Evolutionary conservation across 2,888 invertebrate genomes (phyloP), one percentile per base, ranked within the genome.

Genomic region (Macropis europaea): DNA sequence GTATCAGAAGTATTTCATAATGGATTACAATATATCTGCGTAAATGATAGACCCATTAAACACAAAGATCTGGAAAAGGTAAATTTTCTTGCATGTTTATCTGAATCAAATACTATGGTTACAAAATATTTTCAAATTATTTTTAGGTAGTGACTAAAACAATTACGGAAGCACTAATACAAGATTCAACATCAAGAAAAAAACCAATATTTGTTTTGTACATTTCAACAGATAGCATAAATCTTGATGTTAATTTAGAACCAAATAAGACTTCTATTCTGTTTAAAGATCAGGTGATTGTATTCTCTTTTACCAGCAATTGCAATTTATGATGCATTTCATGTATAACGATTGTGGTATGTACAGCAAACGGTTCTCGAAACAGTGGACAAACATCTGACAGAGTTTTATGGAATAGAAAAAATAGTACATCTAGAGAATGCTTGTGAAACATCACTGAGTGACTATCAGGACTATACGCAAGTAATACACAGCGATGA

Each of bases 231-330:
- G 89, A 91, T 13, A 82, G 92, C 6, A 79, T 85, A 24, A 87
- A 90, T 17, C 74, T 93, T 24, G 93, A 93, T 87, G 91, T 93
- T 32, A 93, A 93, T 87, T 79, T 93, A 43, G 93, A 93, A 68
- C 92, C 93, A 1, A 93, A 93, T 86, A 93, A 93, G 87, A 91
- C 91, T 34, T 90, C 87, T 80, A 90, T 93, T 36, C 83, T 92
- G 40, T 84, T 93, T 1, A 90, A 91, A 43, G 87, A 92, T 73
- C 88, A 91, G 89, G 93, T 92, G 87, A 22, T 3, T 42, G 13
- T 11, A 54, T 11, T 32, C n/a, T 43, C 15, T 22, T 22, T 22
- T 43, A 3, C 26, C 45, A 32, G 30, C 19, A 54, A 57, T 62
- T 22, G 11, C 50, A 26, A 53, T 47, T 47, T 22, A 28, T 52